Evolutionary conservation across 2,113 vertebrate species (phyloP).

Genomic region (Chroicocephalus ridibundus): DNA sequence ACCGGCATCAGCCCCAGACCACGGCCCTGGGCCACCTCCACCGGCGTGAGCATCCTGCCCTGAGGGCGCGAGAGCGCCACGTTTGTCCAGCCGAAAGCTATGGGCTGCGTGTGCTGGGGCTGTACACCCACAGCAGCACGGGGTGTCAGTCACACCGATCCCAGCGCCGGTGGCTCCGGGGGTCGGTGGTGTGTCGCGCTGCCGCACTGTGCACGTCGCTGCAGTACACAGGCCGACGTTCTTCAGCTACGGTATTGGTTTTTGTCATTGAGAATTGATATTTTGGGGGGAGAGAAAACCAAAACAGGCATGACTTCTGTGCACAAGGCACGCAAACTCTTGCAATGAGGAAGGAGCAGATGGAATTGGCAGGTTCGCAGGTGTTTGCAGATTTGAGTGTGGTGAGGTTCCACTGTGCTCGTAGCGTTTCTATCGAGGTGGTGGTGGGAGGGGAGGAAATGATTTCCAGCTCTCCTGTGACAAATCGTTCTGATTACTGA

Average conservation of each 20-base stretch:
- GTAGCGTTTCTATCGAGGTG: neutral
- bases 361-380: fast-evolving
- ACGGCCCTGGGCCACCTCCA: fast-evolving
- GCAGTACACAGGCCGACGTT: fast-evolving
- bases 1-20: fast-evolving
- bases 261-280: neutral
- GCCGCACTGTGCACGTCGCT: neutral
- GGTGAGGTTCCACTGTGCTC: neutral
- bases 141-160: neutral
- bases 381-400: neutral
- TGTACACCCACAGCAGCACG: no score
- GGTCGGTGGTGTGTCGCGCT: neutral
- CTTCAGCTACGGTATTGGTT: no score
- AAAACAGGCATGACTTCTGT: neutral
- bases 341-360: neutral
- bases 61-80: fast-evolving
- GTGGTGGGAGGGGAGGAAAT: neutral
- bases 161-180: fast-evolving
- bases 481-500: neutral
- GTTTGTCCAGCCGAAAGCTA: neutral
- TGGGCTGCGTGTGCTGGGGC: neutral
- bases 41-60: fast-evolving
- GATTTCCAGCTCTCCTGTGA: neutral
- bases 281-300: neutral
- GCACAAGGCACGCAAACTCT: neutral